A percentile compares a stretch with the other conserved stretches of the same genome.
Conservation (phyloP, 1,140 invertebrate species). For the Wiebesia pumilae region DNA sequence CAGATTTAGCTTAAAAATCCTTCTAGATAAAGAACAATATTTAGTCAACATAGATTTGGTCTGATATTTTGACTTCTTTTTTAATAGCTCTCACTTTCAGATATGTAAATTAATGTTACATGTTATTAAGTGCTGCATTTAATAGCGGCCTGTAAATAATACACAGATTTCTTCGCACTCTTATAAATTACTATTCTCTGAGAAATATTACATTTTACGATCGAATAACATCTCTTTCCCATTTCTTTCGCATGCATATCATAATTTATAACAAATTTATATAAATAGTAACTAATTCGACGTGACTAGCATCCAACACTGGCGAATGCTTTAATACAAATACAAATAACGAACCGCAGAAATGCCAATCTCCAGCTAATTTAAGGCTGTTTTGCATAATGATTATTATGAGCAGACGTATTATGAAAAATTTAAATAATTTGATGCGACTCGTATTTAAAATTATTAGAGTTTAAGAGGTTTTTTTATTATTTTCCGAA, state of each 20-base stretch:
- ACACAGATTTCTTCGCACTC: background rate
- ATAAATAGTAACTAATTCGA: background rate
- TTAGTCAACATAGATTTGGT: conserved; percentile 1
- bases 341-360: background rate
- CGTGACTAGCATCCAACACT: background rate
- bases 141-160: conserved; percentile 11
- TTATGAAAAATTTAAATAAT: too few species aligned
- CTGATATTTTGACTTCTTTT: background rate
- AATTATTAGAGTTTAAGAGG: background rate
- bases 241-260: conserved; percentile 19
- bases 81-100: conserved; percentile 12
- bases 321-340: background rate
- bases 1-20: conserved; percentile 7
- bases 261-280: background rate
- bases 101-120: conserved; percentile 30
- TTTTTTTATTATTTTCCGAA: background rate
- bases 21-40: background rate
- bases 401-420: background rate
- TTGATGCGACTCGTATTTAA: background rate
- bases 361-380: background rate
- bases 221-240: background rate
- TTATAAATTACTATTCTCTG: background rate
- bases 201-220: background rate
- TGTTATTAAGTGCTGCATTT: background rate
- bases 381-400: background rate